Base-by-base conservation (phyloP, 2,113 vertebrate genomes). In the Zosterops hypoxanthus region DNA sequence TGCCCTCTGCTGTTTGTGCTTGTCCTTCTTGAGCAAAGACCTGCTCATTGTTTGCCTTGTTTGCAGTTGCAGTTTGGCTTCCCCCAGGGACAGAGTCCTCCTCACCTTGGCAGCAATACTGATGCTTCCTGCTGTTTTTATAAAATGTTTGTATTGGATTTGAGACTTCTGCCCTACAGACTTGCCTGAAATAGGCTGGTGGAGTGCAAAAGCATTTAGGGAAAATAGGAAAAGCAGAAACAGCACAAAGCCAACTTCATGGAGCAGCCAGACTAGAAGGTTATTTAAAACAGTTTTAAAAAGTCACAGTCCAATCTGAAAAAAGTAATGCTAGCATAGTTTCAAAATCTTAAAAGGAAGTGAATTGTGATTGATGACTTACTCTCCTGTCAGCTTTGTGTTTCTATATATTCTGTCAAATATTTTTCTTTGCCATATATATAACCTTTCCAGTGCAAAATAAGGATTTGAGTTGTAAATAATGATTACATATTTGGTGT, bases 31-130 rank as follows among this genome's bases (percentile, higher is more conserved):
- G 19, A 57, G 9, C n/a, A 39, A 55, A 52, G 44, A 57, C 21
- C 14, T 60, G 39, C 21, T 6, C 17, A 1, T 63, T 44, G 33
- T 59, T 77, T 1, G 2, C 1, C 9, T 55, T 9, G 5, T 59
- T 73, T 46, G 56, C 59, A 34, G 68, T 14, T 69, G 22, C 31
- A 46, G 12, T 49, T 49, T 57, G 34, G 18, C 2, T 3, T 91
- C 70, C 31, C 1, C 1, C 6, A 17, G 42, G 60, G 18, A 8
- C 52, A 25, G 34, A 94, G n/a, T 34, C 25, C 3, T 36, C 41
- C 33, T 64, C 16, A 77, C 50, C 28, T 34, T 47, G 20, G 29
- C 33, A 81, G 14, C 16, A 46, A 0, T 12, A 9, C 9, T 16
- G 26, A 8, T 82, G 42, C 5, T 47, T 4, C 82, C 26, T 1